Evolutionary conservation across 2,113 vertebrate species (phyloP).

Genomic region (Parotia lawesii): DNA sequence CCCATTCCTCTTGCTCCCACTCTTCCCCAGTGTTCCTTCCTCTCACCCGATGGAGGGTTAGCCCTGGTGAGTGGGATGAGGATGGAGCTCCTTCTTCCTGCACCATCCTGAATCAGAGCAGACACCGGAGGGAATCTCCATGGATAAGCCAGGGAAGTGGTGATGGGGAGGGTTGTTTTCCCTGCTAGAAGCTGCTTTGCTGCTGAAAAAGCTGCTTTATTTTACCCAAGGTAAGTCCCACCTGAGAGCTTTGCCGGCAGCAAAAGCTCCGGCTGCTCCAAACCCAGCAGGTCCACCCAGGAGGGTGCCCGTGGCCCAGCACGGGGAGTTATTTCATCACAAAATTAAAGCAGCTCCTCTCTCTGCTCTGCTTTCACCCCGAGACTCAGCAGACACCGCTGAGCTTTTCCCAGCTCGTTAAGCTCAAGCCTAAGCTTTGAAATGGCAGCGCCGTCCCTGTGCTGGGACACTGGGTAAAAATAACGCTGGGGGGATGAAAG

Average conservation of each 20-base stretch:
- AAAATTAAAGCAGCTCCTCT: neutral
- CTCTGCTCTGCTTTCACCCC: neutral
- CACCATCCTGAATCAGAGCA: neutral
- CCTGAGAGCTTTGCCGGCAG: neutral
- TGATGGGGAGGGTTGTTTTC: neutral
- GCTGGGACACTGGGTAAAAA: neutral
- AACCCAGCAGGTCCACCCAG: neutral
- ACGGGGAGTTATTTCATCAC: neutral
- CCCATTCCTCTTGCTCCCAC: neutral
- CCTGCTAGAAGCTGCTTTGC: neutral
- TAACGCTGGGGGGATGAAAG: neutral
- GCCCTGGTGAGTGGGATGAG: neutral
- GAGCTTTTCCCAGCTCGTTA: slow-evolving; percentile 9
- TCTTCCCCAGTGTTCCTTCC: neutral
- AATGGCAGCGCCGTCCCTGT: neutral
- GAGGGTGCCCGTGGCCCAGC: neutral
- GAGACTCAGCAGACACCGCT: neutral
- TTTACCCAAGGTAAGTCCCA: neutral
- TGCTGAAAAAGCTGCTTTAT: neutral
- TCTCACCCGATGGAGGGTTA: neutral
- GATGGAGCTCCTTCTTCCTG: neutral
- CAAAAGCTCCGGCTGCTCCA: neutral
- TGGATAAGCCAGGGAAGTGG: neutral
- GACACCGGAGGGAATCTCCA: neutral
- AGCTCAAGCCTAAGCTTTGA: slow-evolving; percentile 22